These are phyloP conservation scores for Petrocephalus schoutedeni DNA, from an alignment of 2,797 vertebrate genomes.

Conservation along the genomic window DNA sequence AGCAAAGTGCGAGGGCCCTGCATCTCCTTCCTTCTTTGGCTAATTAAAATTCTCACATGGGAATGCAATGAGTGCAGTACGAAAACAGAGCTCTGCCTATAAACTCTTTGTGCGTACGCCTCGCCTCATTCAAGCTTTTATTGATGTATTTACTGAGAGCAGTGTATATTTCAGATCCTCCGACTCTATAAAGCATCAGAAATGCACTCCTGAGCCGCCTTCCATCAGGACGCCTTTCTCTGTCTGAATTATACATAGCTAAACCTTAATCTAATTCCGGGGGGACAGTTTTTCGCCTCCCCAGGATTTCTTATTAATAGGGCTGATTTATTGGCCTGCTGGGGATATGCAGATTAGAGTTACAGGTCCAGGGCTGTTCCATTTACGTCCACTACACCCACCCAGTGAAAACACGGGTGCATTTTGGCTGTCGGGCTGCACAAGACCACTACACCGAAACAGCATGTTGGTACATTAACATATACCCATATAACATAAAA, in stretches of 20 bases:
- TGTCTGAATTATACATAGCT: neutral
- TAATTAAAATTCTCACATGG: neutral
- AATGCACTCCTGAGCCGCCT: neutral
- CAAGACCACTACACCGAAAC: neutral
- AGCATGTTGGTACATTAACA: neutral
- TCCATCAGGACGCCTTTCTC: neutral
- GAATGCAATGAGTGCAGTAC: neutral
- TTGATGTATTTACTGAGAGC: neutral
- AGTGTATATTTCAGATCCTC: neutral
- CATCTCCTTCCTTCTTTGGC: neutral
- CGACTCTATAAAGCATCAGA: neutral
- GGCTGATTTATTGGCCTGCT: neutral
- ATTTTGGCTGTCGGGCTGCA: neutral
- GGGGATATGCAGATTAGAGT: neutral
- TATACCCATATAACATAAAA: neutral
- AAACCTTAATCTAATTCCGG: conserved; percentile 4
- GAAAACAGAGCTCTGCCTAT: neutral
- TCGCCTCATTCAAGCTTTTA: neutral
- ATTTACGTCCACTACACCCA: neutral
- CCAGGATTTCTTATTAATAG: neutral
- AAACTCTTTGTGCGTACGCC: neutral
- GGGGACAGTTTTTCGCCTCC: neutral
- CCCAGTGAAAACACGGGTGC: neutral
- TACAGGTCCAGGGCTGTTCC: neutral
- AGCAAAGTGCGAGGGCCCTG: neutral